phyloP scores from a whole-genome alignment of 2,797 vertebrate genomes.

The Acanthis flammea region DNA sequence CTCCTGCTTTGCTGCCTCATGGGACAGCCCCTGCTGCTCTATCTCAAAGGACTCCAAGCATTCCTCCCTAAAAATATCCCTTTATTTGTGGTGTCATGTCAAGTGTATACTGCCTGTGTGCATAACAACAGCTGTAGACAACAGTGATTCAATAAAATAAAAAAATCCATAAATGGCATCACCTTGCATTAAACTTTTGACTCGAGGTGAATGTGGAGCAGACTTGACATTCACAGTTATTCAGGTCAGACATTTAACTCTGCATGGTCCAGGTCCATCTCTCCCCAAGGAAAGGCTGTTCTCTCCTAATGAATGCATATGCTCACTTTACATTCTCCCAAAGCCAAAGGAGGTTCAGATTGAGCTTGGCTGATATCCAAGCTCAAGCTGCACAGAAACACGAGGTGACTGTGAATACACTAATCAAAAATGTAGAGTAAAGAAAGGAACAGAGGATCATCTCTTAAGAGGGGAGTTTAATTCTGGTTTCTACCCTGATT shows the following conservation, averaged over 20 bases:
- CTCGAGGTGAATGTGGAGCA: conserved; percentile 14
- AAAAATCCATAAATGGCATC: conserved; percentile 53
- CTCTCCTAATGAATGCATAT: conserved; percentile 66
- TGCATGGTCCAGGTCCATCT: conserved; percentile 2
- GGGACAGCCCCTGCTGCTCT: not conserved
- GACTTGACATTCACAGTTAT: conserved; percentile 65
- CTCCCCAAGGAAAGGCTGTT: conserved; percentile 63
- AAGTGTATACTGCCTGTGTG: not conserved
- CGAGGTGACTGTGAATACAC: conserved; percentile 61
- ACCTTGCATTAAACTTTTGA: conserved; percentile 62
- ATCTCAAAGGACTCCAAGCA: not conserved
- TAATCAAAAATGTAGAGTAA: conserved; percentile 58
- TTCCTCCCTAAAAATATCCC: not conserved
- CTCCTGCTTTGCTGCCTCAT: not conserved
- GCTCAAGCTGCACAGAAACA: conserved; percentile 51
- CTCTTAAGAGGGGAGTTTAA: not conserved
- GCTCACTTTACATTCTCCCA: conserved; percentile 59
- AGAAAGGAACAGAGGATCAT: not conserved
- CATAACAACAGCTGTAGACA: conserved; percentile 6
- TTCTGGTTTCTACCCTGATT: not conserved
- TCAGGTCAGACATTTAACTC: conserved; percentile 66
- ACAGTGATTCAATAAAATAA: conserved; percentile 24
- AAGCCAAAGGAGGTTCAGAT: conserved; percentile 35
- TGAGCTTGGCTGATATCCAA: conserved; percentile 66
- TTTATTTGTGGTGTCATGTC: not conserved